Base-by-base conservation (phyloP, 2,888 invertebrate genomes). In the Ormyrus rosae region DNA sequence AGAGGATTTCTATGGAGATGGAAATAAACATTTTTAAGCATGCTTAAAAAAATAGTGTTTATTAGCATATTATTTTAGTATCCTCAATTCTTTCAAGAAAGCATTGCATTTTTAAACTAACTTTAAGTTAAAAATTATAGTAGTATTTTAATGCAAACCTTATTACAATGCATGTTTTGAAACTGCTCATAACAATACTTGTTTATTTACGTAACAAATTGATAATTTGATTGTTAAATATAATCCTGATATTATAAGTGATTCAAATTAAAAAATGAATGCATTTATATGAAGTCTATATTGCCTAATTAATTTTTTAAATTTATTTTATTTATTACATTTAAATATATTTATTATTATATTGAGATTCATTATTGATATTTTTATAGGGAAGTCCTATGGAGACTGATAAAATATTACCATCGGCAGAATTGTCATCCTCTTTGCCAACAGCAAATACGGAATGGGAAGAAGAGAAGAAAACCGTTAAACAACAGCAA, bases 381-480 rank as follows among this genome's bases (percentile, higher is more conserved):
- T 56, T 80, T 19, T 19, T 70, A 6, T 19, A 81, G n/a, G 83
- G 85, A 8, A 90, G 89, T 82, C 90, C 90, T 0, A 83, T 88
- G 61, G 90, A 90, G 13, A 63, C 68, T 0, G 89, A 89, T 9
- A 90, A 89, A 72, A 84, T 77, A 6, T 74, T 86, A 19, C 70
- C 84, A 1, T 82, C 71, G 2, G 48, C 81, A 0, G 87, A 86
- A 51, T 76, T 84, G 0, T 50, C 83, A 1, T 34, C 48, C 19
- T 46, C 68, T 13, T 19, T 67, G 1, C 82, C 82, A 56, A 83
- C 75, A 53, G 6, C 71, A 5, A 72, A 64, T 10, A 9, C 80
- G 0, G 90, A 89, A 8, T 83, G 79, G 0, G 90, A 90, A 0
- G 90, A 90, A 8, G 90, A 90, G 1, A 89, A 89, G 75, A 88